A percentile compares a stretch with the other conserved stretches of the same genome.
These are phyloP conservation scores for Vulpes vulpes DNA, from an alignment of 2,113 vertebrate genomes.

Conservation along the genomic window DNA sequence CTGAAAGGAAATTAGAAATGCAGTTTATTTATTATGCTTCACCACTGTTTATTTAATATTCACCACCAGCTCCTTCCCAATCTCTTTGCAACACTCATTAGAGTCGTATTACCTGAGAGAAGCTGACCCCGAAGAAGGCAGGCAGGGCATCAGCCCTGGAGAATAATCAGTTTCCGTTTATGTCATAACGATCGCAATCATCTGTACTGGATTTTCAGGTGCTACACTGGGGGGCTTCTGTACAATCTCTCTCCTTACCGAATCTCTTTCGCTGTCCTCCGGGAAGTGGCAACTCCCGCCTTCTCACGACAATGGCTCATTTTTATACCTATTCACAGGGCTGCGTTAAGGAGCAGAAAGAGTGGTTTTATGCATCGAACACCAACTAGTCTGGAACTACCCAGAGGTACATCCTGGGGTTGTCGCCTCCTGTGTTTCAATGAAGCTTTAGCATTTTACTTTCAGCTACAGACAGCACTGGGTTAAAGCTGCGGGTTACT, in stretches of 20 bases:
- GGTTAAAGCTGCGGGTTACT: no score
- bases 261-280: no score
- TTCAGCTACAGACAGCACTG: background rate
- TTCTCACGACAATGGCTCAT: background rate
- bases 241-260: background rate
- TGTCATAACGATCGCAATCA: fast-evolving
- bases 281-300: background rate
- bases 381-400: background rate
- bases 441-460: background rate
- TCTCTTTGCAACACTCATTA: slow-evolving; percentile 40
- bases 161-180: background rate
- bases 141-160: background rate
- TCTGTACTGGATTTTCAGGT: fast-evolving
- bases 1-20: background rate
- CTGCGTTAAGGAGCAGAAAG: background rate
- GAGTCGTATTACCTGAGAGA: background rate
- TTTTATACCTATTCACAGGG: background rate
- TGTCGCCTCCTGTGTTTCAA: background rate
- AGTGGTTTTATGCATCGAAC: background rate
- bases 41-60: slow-evolving; percentile 23
- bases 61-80: background rate
- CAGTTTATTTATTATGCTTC: background rate
- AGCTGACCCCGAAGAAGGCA: background rate
- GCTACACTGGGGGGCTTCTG: fast-evolving
- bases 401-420: background rate